Base-by-base conservation (phyloP, 2,888 invertebrate genomes). In the Lepidochitona cinerea region DNA sequence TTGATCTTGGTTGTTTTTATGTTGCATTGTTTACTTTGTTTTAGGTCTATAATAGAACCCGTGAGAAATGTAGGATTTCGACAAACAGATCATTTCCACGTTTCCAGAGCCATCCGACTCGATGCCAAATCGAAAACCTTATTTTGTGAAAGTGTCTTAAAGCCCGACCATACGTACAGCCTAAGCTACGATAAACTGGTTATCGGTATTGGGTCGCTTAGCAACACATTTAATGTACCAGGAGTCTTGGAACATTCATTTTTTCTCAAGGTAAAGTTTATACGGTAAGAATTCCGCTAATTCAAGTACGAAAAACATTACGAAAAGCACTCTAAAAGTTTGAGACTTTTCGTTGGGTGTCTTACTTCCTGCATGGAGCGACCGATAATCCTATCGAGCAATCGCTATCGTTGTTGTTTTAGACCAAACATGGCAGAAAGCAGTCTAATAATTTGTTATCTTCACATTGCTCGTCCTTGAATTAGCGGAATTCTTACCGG, bases 31-130 rank as follows among this genome's bases (percentile, higher is more conserved):
- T 49, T 2, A 2, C 3, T 7, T 49, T 7, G 7, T 68, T 69
- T n/a, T 71, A 90, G 91, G 71, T 91, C 91, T 7, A 90, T 91
- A 59, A 90, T 90, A 68, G 91, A 91, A 75, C 91, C 91, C 37
- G 81, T 91, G 0, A 81, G 91, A 29, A 90, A 91, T 76, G 80
- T 83, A 18, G 86, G 85, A 18, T 91, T 91, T 77, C 80, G 89
- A 14, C 82, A 90, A 72, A 81, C 89, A 0, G 83, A 85, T 37
- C 90, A 91, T 77, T 91, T 89, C 71, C 90, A 91, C 76, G 76
- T 89, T 71, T 89, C 90, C 0, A 75, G 83, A 65, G 90, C 90
- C 4, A 79, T 81, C 36, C 78, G 77, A 5, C 71, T 90, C 33
- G 88, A 91, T 78, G 70, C 85, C 4, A 64, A 79, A 12, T 81